phyloP scores from a whole-genome alignment of 2,797 vertebrate genomes.

The Glossophaga mutica region DNA sequence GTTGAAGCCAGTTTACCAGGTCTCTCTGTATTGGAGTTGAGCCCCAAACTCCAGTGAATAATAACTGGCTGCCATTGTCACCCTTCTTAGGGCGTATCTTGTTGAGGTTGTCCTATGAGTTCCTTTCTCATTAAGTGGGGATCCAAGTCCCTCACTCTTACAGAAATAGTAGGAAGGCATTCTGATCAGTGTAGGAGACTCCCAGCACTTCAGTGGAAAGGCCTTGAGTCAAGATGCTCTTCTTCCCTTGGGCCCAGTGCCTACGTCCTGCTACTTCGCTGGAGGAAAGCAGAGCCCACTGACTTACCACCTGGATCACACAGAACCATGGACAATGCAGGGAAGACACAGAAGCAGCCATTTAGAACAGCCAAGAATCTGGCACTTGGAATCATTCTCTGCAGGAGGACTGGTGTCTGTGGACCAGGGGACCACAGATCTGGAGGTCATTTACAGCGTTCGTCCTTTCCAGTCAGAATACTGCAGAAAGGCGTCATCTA shows the following conservation, averaged over 20 bases:
- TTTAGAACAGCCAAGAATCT: constrained; percentile 94
- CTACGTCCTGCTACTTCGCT: accelerated
- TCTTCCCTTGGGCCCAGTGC: not conserved
- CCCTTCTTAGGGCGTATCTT: not conserved
- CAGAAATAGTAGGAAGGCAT: not conserved
- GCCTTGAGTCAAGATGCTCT: not conserved
- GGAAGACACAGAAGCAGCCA: constrained; percentile 91
- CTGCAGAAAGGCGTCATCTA: too few relatives aligned
- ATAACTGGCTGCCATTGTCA: not conserved
- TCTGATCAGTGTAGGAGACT: not conserved
- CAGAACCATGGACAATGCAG: constrained; percentile 89
- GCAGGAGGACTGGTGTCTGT: too few relatives aligned
- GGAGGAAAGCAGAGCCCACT: not conserved
- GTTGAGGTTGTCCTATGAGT: not conserved
- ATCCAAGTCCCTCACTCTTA: not conserved
- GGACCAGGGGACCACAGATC: too few relatives aligned
- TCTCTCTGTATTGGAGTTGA: not conserved
- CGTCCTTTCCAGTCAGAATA: too few relatives aligned
- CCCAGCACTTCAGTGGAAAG: not conserved
- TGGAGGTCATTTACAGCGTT: too few relatives aligned
- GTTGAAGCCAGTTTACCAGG: not conserved
- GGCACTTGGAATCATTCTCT: too few relatives aligned
- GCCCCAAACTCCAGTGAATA: not conserved
- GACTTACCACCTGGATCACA: constrained; percentile 93
- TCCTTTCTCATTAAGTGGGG: not conserved